A percentile compares a stretch with the other conserved stretches of the same genome.
phyloP scores from a whole-genome alignment of 1,140 invertebrate species.

The Diachasmimorpha longicaudata region DNA sequence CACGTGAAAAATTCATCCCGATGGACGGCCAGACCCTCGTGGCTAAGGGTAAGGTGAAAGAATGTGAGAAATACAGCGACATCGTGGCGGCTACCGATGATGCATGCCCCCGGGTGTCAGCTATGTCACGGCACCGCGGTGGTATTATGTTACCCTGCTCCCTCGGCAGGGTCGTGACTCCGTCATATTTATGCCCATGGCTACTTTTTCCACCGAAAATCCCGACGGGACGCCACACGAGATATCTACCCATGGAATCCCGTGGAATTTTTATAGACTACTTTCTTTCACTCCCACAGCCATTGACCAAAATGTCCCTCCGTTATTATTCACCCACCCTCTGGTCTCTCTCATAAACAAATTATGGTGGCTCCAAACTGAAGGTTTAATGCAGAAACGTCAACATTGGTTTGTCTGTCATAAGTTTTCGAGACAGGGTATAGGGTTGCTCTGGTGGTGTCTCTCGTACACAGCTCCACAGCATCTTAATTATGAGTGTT shows the following conservation, averaged over 20 bases:
- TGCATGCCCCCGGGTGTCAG: slow-evolving; percentile 33
- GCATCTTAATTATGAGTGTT: slow-evolving; percentile 52
- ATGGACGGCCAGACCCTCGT: not conserved
- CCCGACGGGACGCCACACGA: slow-evolving; percentile 24
- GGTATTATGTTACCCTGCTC: slow-evolving; percentile 35
- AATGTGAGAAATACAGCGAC: slow-evolving; percentile 31
- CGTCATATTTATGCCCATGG: slow-evolving; percentile 34
- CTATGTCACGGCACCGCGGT: slow-evolving; percentile 27
- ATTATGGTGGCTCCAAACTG: not conserved
- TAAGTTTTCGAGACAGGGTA: not conserved
- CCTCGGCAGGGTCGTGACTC: slow-evolving; percentile 32
- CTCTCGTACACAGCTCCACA: slow-evolving; percentile 10
- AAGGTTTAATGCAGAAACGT: not conserved
- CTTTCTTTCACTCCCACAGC: not conserved
- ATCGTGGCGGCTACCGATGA: slow-evolving; percentile 35
- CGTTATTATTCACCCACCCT: not conserved
- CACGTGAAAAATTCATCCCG: no score
- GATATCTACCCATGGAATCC: not conserved
- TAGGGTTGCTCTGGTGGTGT: not conserved
- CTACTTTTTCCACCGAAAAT: slow-evolving; percentile 31
- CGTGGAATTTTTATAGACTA: slow-evolving; percentile 16
- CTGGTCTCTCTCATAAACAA: not conserved
- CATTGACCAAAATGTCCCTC: not conserved
- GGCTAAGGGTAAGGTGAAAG: slow-evolving; percentile 11
- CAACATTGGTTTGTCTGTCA: not conserved